phyloP scores from a whole-genome alignment of 1,140 invertebrate species.

The Periplaneta americana region DNA sequence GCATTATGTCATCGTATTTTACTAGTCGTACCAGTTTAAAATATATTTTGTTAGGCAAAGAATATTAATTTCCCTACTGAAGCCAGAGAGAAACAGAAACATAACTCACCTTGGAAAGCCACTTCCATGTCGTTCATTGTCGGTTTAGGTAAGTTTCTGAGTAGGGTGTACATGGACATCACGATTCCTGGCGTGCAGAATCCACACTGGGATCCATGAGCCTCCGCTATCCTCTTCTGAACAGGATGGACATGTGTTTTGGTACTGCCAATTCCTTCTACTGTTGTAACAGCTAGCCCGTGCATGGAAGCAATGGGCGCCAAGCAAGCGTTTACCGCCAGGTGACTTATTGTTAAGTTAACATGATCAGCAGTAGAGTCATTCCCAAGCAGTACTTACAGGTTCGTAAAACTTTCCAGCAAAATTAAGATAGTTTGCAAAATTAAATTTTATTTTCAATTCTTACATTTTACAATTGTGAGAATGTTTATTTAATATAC shows the following conservation, averaged over 20 bases:
- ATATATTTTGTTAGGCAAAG: too few relatives aligned
- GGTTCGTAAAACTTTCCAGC: too few relatives aligned
- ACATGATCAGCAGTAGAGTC: too few relatives aligned
- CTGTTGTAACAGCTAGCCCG: conserved; percentile 79
- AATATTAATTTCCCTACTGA: too few relatives aligned
- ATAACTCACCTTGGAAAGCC: conserved; percentile 65
- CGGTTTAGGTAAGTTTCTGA: conserved; percentile 52
- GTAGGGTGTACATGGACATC: conserved; percentile 88
- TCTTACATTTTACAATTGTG: too few relatives aligned
- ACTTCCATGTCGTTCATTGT: conserved; percentile 69
- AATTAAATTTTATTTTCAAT: too few relatives aligned
- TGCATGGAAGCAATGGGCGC: conserved; percentile 78
- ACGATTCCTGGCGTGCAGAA: conserved; percentile 91
- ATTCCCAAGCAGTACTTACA: too few relatives aligned
- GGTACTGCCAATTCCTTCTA: conserved; percentile 79
- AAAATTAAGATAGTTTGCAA: too few relatives aligned
- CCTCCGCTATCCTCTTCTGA: conserved; percentile 80
- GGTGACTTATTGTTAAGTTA: conserved; percentile 54
- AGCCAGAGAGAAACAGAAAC: too few relatives aligned
- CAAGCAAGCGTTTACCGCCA: conserved; percentile 84
- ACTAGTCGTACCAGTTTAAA: too few relatives aligned
- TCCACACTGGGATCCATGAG: conserved; percentile 87
- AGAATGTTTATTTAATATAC: too few relatives aligned
- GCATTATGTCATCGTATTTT: too few relatives aligned
- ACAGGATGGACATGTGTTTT: conserved; percentile 69